These are phyloP conservation scores for Stenotaenia linearis DNA, from an alignment of 2,888 invertebrate genomes.

Conservation along the genomic window DNA sequence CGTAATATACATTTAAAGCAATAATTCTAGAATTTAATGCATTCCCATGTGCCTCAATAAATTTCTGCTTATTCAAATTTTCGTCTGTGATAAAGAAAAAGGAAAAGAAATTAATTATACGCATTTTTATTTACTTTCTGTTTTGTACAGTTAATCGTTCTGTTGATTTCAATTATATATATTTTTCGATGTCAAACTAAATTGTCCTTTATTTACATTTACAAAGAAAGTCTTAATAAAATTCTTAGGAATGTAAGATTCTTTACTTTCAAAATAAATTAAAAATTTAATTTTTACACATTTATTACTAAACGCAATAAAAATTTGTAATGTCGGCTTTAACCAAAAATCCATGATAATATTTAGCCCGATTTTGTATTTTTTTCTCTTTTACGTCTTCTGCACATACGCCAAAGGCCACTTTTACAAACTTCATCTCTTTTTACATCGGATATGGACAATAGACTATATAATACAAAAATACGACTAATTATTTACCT, in stretches of 20 bases:
- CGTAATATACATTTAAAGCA: not conserved
- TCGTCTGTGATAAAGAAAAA: not conserved
- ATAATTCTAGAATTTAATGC: not conserved
- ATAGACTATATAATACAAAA: not conserved
- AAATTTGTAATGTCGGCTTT: not conserved
- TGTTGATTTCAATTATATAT: not conserved
- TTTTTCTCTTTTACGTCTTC: not conserved
- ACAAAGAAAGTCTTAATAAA: not conserved
- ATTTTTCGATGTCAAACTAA: not conserved
- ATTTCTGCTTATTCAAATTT: not conserved
- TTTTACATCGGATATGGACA: conserved; percentile 9
- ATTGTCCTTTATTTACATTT: conserved; percentile 3
- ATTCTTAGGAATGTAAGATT: not conserved
- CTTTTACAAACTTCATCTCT: not conserved
- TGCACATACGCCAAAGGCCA: conserved; percentile 5
- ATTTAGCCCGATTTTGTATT: not conserved
- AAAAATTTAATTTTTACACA: not conserved
- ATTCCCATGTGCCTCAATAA: not conserved
- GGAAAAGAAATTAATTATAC: not conserved
- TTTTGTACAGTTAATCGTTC: not conserved
- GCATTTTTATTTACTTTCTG: not conserved
- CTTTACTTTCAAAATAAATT: not conserved
- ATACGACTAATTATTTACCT: not conserved
- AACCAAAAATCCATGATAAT: not conserved
- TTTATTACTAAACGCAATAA: not conserved